Base-by-base conservation (phyloP, 2,888 invertebrate species). In the Campoletis raptor region DNA sequence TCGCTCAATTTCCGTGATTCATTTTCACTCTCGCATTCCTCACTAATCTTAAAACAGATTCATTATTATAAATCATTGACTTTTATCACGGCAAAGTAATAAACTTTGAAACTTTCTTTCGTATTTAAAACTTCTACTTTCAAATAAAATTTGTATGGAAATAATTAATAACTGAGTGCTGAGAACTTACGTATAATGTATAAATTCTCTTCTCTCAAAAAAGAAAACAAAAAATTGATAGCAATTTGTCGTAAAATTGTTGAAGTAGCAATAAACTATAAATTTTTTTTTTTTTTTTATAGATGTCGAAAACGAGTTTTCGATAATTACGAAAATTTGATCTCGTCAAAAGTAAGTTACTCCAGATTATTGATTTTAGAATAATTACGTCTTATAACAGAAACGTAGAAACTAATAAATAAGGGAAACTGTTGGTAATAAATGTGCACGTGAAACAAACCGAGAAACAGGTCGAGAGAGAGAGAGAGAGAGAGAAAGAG, bases 1-100 rank as follows among this genome's bases (percentile, higher is more conserved):
- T 15, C 54, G 24, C 10, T 86, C 78, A 78, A 78, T 86, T 57
- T 83, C 78, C 76, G 66, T 61, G 30, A 37, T 67, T 30, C 40
- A 67, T 85, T 88, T 88, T 86, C 88, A 66, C 88, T 42, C 52
- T n/a, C n/a, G 52, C 81, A 81, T 86, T 81, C 84, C 79, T 69
- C 66, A 30, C 69, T 48, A 30, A 61, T 61, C 12, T 61, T 12
- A 24, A 12, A 24, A 45, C n/a, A 45, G 72, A 81, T 80, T 77
- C 67, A 81, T 70, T 45, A 70, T 30, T 10, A 12, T 81, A 57
- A 83, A 83, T 69, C 78, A 66, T 54, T 69, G 79, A 37, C 54
- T 74, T 80, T 84, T 67, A 72, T 73, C 67, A 74, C 73, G 69
- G 45, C 9, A 72, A 57, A 73, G 37, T 54, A 37, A 40, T 52